Conservation (phyloP, 2,113 vertebrate species). For the Prunella fulvescens region DNA sequence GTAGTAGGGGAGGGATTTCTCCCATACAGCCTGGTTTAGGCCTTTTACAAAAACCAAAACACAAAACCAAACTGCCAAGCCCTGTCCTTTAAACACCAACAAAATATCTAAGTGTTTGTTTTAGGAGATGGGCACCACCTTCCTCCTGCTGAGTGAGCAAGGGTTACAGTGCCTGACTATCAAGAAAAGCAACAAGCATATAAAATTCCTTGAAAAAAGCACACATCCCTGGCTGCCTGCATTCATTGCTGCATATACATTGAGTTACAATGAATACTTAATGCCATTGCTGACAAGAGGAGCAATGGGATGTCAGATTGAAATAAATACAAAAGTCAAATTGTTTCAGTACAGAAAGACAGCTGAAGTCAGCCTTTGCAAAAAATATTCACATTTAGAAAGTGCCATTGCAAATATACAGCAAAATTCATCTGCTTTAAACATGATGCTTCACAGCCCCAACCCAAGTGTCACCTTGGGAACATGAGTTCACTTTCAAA, state of each 20-base stretch:
- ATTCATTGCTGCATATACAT: background rate
- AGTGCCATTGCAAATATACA: slow-evolving; percentile 75
- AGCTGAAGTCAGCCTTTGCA: background rate
- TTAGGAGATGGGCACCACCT: background rate
- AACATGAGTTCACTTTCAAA: background rate
- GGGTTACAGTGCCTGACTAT: background rate
- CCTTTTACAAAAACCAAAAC: background rate
- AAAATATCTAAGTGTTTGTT: background rate
- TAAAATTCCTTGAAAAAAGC: background rate
- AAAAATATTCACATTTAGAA: slow-evolving; percentile 68
- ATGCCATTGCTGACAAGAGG: background rate
- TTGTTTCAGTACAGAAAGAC: background rate
- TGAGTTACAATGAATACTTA: background rate
- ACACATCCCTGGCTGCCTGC: background rate
- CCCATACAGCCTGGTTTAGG: background rate
- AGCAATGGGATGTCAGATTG: background rate
- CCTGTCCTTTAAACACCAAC: background rate
- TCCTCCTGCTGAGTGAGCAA: background rate
- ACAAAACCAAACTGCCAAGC: background rate
- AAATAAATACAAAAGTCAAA: slow-evolving; percentile 69
- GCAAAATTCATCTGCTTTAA: slow-evolving; percentile 42
- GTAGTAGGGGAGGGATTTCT: background rate
- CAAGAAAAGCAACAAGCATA: background rate
- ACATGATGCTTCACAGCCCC: slow-evolving; percentile 33
- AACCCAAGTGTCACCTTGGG: slow-evolving; percentile 40